Evolutionary conservation across 2,797 vertebrate genomes (phyloP), one percentile per base, ranked within the genome.

Genomic region (Allobates femoralis): DNA sequence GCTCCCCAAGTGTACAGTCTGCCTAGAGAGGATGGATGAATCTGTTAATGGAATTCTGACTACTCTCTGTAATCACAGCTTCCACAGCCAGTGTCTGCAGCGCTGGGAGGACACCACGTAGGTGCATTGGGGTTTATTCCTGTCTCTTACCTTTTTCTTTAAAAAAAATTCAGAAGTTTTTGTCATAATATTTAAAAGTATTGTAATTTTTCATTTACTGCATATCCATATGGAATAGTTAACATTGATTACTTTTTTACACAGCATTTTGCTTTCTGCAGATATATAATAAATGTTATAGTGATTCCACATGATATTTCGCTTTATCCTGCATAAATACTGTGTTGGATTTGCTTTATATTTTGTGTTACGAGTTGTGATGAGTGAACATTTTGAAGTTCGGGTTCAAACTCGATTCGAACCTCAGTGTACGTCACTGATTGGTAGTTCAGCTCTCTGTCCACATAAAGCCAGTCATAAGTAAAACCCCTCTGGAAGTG

Each of bases 51-150:
- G 98, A 67, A 96, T 99, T 87, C 95, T 99, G 15, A 99, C 98
- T 89, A 99, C 98, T 0, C 92, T 99, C 11, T 99, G 98, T 86
- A 99, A 99, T 95, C 98, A 99, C 96, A 99, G 98, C 94, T 99
- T 99, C 88, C 98, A 99, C 89, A 99, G 98, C 92, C 97, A 98
- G 93, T 99, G 98, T 91, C 96, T 99, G 80, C 98, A 98, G 94
- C 97, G 97, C 14, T 99, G 98, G 98, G 98, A 99, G 30, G 98
- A 99, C 60, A 97, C 96, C 64, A 97, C 98, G 98, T 99, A 93
- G 96, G 98, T 91, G 3, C 83, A 69, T 55, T 26, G 23, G 18
- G 55, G 55, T 58, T 58, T 66, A 46, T 1, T 46, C 41, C 3
- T 46, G 5, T 46, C 11, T 46, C 11, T 11, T 46, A 8, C 11